Conservation (phyloP, 2,888 invertebrate species). For the Pollenia labialis region DNA sequence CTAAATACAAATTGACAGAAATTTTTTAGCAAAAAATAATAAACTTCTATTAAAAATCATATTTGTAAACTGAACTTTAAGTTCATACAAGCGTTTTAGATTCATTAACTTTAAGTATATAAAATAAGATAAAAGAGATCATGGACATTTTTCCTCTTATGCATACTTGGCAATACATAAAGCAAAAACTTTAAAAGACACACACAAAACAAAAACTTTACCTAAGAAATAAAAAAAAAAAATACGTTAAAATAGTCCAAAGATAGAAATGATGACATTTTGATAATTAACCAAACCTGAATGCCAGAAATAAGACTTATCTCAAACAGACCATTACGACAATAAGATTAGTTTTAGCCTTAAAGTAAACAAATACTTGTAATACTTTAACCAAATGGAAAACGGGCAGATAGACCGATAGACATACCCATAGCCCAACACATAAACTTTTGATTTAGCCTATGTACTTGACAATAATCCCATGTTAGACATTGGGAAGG, state of each 20-base stretch:
- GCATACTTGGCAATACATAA: neutral
- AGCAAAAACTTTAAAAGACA: neutral
- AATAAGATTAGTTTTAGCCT: conserved; percentile 51
- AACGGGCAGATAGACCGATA: neutral
- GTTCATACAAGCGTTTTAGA: neutral
- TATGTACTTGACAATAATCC: conserved; percentile 30
- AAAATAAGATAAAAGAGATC: neutral
- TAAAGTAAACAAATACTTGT: conserved; percentile 40
- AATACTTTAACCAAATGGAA: neutral
- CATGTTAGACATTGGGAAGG: conserved; percentile 19
- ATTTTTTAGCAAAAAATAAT: neutral
- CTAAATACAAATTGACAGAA: too few relatives aligned
- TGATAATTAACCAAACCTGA: conserved; percentile 56
- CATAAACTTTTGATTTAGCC: neutral
- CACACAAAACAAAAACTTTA: neutral
- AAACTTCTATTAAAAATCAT: neutral
- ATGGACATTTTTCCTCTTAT: neutral
- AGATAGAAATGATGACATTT: conserved; percentile 69
- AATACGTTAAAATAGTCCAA: neutral
- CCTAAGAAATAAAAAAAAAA: conserved; percentile 1
- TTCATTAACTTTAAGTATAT: neutral
- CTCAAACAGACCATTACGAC: conserved; percentile 49
- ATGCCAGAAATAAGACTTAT: conserved; percentile 50
- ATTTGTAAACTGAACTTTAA: neutral
- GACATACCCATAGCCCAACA: neutral